Conservation (phyloP, 2,113 vertebrate genomes). For the Pachypanchax playfairii region DNA sequence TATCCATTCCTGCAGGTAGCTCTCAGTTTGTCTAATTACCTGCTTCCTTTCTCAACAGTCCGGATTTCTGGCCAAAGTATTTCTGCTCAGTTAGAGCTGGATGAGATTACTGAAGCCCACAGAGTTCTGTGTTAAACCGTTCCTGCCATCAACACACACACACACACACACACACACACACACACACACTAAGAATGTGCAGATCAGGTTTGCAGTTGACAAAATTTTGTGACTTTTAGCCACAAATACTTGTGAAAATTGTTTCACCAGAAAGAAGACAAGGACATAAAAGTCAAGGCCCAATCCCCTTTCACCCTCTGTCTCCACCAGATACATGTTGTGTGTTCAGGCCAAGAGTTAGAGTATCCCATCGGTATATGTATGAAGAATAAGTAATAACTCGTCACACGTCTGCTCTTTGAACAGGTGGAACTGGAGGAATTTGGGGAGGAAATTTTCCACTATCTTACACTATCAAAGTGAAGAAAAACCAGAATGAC, state of each 20-base stretch:
- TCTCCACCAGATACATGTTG: neutral
- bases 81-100: slow-evolving; percentile 40
- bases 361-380: neutral
- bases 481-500: no score
- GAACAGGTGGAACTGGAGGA: no score
- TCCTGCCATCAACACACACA: slow-evolving; percentile 2
- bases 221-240: neutral
- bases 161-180: no score
- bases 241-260: neutral
- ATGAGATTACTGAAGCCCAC: slow-evolving; percentile 37
- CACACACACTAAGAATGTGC: no score
- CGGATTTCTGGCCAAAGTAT: slow-evolving; percentile 25
- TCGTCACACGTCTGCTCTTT: no score
- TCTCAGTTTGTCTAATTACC: slow-evolving; percentile 64
- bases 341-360: neutral
- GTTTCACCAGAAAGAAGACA: neutral
- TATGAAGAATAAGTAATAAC: neutral
- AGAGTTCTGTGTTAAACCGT: slow-evolving; percentile 18
- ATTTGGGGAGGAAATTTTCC: no score
- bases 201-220: neutral
- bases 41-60: slow-evolving; percentile 39
- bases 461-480: no score
- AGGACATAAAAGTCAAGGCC: neutral
- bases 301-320: neutral
- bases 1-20: slow-evolving; percentile 47